Base-by-base conservation (phyloP, 2,888 invertebrate species). In the Cactoblastis cactorum region DNA sequence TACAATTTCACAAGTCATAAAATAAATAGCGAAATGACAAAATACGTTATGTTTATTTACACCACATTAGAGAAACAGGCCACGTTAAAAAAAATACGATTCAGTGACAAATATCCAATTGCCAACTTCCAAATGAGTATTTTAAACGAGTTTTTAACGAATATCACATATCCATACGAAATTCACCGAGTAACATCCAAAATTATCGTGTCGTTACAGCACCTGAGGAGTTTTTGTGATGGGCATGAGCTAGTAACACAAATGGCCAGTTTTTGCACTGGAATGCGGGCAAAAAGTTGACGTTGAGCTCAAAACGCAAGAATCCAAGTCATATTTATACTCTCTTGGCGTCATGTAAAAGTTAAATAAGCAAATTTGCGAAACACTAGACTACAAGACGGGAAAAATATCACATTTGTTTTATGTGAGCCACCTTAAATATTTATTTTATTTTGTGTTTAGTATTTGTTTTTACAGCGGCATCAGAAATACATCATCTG, bases 201-300 rank as follows among this genome's bases (percentile, higher is more conserved):
- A 83, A 79, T 81, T 81, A 82, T 81, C 82, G 69, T 83, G 75
- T 82, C 83, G 83, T 85, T 83, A 83, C 77, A 80, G 69, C 76
- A 67, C 63, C 67, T 62, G 69, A 65, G 57, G 55, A 69, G 78
- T 87, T 88, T 88, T 87, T 84, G 80, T 78, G 67, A 61, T 51
- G 59, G 65, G 65, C 72, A 74, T 76, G 79, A 77, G 77, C 72
- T 79, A 72, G 74, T 73, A 76, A 66, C 77, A 74, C 70, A 67
- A 70, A 72, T 76, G 74, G 76, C 78, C 77, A 77, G 77, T 86
- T 86, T 84, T 83, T 77, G 79, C 72, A 69, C 58, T n/a, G 83
- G 88, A 87, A 88, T 89, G 76, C 82, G 77, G 69, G 74, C 76
- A 89, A 88, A 89, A 88, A 88, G 65, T 63, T 61, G 63, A 65